Percentiles rank a stretch among this genome's conserved stretches.
These are phyloP conservation scores for Bimastos eiseni DNA, from an alignment of 2,888 invertebrate species.

Conservation along the genomic window DNA sequence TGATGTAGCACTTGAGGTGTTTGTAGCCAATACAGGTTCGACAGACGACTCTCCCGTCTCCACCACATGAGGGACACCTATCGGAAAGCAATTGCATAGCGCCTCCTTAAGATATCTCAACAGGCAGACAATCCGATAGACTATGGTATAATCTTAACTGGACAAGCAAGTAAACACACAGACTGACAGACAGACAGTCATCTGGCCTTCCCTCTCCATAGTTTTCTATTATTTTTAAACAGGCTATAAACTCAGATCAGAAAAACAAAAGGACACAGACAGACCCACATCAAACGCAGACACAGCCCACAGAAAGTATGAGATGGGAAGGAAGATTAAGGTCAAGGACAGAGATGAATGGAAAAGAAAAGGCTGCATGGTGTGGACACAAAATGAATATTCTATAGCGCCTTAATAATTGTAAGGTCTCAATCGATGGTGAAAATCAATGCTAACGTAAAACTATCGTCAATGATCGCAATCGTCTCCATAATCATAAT, in stretches of 20 bases:
- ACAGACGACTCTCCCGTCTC: slow-evolving; percentile 55
- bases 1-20: slow-evolving; percentile 56
- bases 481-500: too few species aligned
- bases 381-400: too few species aligned
- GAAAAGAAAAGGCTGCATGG: too few species aligned
- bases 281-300: background rate
- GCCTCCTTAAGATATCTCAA: background rate
- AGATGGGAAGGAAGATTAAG: too few species aligned
- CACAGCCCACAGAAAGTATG: background rate
- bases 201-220: too few species aligned
- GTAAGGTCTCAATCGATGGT: too few species aligned
- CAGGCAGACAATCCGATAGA: background rate
- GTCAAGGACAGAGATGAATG: too few species aligned
- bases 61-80: slow-evolving; percentile 51
- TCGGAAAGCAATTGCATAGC: background rate
- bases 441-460: too few species aligned
- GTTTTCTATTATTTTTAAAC: too few species aligned
- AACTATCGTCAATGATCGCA: too few species aligned
- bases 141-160: too few species aligned
- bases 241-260: background rate
- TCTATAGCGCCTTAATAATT: too few species aligned
- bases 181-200: background rate
- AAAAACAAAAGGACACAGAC: background rate
- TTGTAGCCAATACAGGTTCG: slow-evolving; percentile 52
- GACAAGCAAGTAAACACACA: background rate